A percentile compares a stretch with the other conserved stretches of the same genome.
These are phyloP conservation scores for Boleophthalmus pectinirostris DNA, from an alignment of 2,113 vertebrate genomes.

Conservation along the genomic window DNA sequence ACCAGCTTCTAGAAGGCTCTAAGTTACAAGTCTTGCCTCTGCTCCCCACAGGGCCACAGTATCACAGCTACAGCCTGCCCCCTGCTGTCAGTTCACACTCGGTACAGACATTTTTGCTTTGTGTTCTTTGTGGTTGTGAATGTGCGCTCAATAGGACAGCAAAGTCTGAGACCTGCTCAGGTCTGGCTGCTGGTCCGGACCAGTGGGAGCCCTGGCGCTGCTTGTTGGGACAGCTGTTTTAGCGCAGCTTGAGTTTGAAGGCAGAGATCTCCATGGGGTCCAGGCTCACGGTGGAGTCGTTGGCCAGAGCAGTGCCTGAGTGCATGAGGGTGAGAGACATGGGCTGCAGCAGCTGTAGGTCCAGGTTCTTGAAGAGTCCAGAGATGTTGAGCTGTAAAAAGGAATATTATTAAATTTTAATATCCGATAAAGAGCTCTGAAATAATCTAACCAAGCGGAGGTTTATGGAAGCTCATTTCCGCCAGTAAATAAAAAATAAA, in stretches of 20 bases:
- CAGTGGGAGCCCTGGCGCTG: conserved; percentile 36
- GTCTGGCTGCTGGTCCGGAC: conserved; percentile 31
- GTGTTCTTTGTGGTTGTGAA: conserved; percentile 39
- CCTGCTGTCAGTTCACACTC: conserved; percentile 59
- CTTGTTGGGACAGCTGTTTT: conserved; percentile 44
- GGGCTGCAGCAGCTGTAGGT: conserved; percentile 87
- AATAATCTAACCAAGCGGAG: too few species aligned
- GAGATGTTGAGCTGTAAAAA: conserved; percentile 81
- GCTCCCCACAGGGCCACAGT: conserved; percentile 29
- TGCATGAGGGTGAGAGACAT: conserved; percentile 90
- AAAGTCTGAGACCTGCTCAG: conserved; percentile 12
- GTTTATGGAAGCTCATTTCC: too few species aligned
- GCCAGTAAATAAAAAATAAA: too few species aligned
- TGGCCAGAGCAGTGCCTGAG: conserved; percentile 78
- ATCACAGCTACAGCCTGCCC: conserved; percentile 56
- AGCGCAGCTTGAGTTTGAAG: conserved; percentile 89
- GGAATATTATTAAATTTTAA: not conserved
- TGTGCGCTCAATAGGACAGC: conserved; percentile 21
- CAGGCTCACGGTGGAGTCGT: conserved; percentile 82
- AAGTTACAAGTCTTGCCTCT: conserved; percentile 16
- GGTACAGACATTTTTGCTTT: conserved; percentile 44
- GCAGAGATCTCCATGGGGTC: conserved; percentile 94
- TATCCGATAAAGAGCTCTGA: too few species aligned
- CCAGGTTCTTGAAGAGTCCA: conserved; percentile 85
- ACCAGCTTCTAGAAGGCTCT: conserved; percentile 32